Evolutionary conservation across 2,888 invertebrate genomes (phyloP), one percentile per base, ranked within the genome.

Genomic region (Perdita meconis): DNA sequence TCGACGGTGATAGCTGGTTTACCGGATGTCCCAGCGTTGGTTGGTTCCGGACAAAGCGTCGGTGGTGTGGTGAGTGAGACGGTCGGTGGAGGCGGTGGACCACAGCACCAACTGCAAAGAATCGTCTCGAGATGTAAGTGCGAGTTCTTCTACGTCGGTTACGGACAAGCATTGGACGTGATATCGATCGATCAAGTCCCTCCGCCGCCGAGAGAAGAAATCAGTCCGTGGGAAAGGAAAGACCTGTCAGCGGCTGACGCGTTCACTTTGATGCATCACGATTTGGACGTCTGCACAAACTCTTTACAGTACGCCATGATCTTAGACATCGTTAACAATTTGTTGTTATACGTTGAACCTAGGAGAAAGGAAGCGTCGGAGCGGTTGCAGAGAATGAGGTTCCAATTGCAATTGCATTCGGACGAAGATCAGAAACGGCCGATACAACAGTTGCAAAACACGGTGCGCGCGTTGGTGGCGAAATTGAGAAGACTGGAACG

Each of bases 91-190:
- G 95, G 96, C 70, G 94, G 95, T 89, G 79, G 82, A 0, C 82
- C 88, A 70, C 91, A 90, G 76, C 92, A 94, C 57, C 93, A 99
- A 94, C 93, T 99, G 22, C 99, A 99, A 93, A 94, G 99, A 69
- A 99, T 99, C 84, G 99, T 99, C 13, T 98, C 98, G 0, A 95
- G 98, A 1, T 99, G 99, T 93, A 97, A 97, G 90, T 99, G 99
- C 93, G 99, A 99, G 93, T 98, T 99, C 93, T 98, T 98, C 93
- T 99, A 98, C 92, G 98, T 97, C 63, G 96, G 97, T 78, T 98
- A 98, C 90, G 98, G 98, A 61, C 96, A 96, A 88, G 95, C 95
- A 0, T 93, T 96, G 63, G 95, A 96, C 73, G 94, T 95, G 0
- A 94, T 94, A 19, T 93, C 93, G 3, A 92, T 95, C 0, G 94